Evolutionary conservation across 2,888 invertebrate species (phyloP).

Genomic region (Scaptomyza polygonia): DNA sequence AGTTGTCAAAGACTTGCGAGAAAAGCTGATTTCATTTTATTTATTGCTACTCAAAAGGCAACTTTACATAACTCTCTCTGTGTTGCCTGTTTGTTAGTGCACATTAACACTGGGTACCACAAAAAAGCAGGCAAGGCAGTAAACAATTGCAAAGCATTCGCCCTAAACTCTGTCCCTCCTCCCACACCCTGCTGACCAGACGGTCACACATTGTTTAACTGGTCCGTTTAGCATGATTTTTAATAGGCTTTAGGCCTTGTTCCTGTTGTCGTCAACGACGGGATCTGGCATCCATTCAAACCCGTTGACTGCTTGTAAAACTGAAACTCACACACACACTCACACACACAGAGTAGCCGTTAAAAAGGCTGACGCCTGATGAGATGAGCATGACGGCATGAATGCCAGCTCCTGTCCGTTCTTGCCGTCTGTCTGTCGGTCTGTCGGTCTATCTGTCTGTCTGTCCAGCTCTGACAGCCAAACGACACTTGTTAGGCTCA

Average conservation of each 20-base stretch:
- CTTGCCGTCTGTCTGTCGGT: conserved; percentile 29
- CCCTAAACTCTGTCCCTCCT: background rate
- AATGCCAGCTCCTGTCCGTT: conserved; percentile 27
- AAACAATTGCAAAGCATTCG: conserved; percentile 40
- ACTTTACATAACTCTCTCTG: conserved; percentile 25
- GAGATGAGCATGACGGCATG: conserved; percentile 73
- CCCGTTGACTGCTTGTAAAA: conserved; percentile 54
- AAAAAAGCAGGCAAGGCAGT: conserved; percentile 39
- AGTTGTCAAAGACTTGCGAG: conserved; percentile 11
- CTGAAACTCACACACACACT: conserved; percentile 19
- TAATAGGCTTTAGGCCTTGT: conserved; percentile 72
- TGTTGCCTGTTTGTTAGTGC: conserved; percentile 42
- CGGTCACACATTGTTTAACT: conserved; percentile 72
- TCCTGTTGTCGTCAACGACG: conserved; percentile 40
- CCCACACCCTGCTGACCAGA: conserved; percentile 3
- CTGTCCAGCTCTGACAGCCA: conserved; percentile 63
- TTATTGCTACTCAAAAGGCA: conserved; percentile 43
- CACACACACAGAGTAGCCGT: background rate
- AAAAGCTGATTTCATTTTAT: conserved; percentile 65
- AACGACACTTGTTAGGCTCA: conserved; percentile 77
- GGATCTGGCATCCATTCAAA: conserved; percentile 41
- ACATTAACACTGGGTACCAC: conserved; percentile 44
- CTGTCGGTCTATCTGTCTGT: conserved; percentile 40
- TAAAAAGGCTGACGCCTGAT: conserved; percentile 45
- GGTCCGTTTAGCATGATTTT: conserved; percentile 75